Base-by-base conservation (phyloP, 2,888 invertebrate genomes). In the Drosophila koepferae region DNA sequence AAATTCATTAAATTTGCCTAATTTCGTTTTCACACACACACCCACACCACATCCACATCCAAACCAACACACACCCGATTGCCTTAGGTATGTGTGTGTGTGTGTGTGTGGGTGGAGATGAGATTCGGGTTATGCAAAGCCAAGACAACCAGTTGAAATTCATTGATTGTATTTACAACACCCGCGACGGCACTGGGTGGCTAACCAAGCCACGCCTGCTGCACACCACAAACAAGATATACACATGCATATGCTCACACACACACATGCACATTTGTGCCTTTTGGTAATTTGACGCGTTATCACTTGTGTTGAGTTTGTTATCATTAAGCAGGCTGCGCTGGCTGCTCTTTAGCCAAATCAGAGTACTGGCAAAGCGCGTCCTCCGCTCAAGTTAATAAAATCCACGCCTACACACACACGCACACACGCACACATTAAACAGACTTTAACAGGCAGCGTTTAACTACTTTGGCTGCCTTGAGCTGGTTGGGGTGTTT, bases 1-100 rank as follows among this genome's bases (percentile, higher is more conserved):
- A 90, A 88, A 90, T 90, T 88, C 91, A 88, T 88, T 88, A 88
- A 90, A 90, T 90, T 86, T 89, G 81, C 82, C 83, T 90, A 90
- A 90, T 88, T 89, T 90, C 80, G 85, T 79, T 84, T 77, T 68
- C 63, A 68, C 61, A 58, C 63, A 10, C 46, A 51, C 38, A 44
- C 36, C 36, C 36, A 54, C 48, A 63, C 36, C 36, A 54, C 48
- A 63, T 54, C 71, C 72, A 73, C 28, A 28, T 23, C 4, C 4
- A 23, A 2, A 23, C 23, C 2, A 23, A 23, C 23, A 23, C 23
- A 23, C 23, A 23, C 23, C 23, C 23, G 23, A 89, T 80, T 78
- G 80, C 55, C 23, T 4, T 9, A 46, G 23, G 46, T 46, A 23
- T 46, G 53, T 46, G 44, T 48, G 79, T 28, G 53, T 46, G 44